Evolutionary conservation across 2,888 invertebrate genomes (phyloP).

Genomic region (Pseudococcus longispinus): DNA sequence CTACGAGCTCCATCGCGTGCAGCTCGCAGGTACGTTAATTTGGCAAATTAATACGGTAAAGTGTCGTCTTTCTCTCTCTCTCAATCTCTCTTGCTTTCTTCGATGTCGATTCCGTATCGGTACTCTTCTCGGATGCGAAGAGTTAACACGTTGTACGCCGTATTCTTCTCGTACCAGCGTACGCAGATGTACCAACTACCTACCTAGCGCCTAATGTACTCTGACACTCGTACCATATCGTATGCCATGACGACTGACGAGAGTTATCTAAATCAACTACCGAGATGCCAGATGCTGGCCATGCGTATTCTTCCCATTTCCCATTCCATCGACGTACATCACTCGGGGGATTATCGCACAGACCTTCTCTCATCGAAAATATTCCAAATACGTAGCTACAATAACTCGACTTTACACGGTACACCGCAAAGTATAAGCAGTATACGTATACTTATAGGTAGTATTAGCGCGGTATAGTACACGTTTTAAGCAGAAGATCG

Average conservation of each 20-base stretch:
- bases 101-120: neutral
- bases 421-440: neutral
- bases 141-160: too few relatives aligned
- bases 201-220: neutral
- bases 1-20: too few relatives aligned
- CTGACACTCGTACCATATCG: too few relatives aligned
- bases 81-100: neutral
- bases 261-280: neutral
- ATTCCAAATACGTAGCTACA: neutral
- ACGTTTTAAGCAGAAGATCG: neutral
- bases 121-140: neutral
- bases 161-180: neutral
- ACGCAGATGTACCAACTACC: neutral
- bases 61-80: neutral
- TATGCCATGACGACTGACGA: too few relatives aligned
- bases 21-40: neutral
- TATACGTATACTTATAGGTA: neutral
- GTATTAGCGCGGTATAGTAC: neutral
- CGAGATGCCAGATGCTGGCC: neutral
- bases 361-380: neutral
- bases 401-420: neutral
- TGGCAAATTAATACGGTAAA: neutral
- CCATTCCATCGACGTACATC: neutral
- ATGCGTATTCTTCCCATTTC: too few relatives aligned
- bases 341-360: neutral